Evolutionary conservation across 2,113 vertebrate species (phyloP), one percentile per base, ranked within the genome.

Genomic region (Ranitomeya variabilis): DNA sequence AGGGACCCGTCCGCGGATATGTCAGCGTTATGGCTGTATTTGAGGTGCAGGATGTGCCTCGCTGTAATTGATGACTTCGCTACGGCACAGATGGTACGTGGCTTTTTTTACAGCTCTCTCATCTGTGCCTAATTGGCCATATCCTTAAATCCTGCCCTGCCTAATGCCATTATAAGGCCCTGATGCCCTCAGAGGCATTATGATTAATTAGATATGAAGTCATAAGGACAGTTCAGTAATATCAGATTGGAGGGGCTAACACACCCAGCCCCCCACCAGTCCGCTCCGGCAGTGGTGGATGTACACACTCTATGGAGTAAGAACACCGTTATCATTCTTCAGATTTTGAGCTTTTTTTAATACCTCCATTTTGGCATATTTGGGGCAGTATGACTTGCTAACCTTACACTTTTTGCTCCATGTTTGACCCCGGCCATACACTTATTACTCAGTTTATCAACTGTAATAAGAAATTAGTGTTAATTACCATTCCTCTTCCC

Each of bases 111-210:
- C 51, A 78, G 59, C 37, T 45, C 19, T 64, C 16, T 78, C 80
- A 66, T 83, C 59, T 66, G 31, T 66, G 80, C 11, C 80, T 83
- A 83, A 83, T 83, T 83, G 31, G 15, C 18, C 60, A 66, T 83
- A 83, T 64, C 80, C 37, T n/a, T 83, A 51, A 64, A 66, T 66
- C 60, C 80, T 66, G 80, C 10, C 59, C 80, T 82, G 54, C 31
- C 62, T 14, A 12, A 83, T 62, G 60, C 80, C 62, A 64, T n/a
- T n/a, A 31, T 51, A 7, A 0, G 7, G 9, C 21, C 80, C 80
- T 52, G 14, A 66, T 52, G 31, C 80, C 80, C 51, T 66, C 6
- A 19, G 18, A 37, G 45, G 19, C 45, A 45, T n/a, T 52, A 52
- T 83, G 80, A 82, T 45, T 82, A 21, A 81, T 81, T 64, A 23